These are phyloP conservation scores for Platyura marginata DNA, from an alignment of 1,140 invertebrate species.

Conservation along the genomic window DNA sequence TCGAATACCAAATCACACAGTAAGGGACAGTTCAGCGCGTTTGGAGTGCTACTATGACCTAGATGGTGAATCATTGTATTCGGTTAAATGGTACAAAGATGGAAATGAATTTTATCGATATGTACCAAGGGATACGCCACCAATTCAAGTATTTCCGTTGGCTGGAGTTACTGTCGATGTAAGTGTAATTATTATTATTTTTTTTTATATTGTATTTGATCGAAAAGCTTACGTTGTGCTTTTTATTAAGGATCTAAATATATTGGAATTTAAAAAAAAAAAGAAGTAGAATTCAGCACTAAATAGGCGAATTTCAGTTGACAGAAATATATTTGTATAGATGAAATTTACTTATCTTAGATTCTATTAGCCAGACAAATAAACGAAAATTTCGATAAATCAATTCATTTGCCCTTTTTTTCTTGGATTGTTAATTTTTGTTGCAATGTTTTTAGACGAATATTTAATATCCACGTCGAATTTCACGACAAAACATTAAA, in stretches of 20 bases:
- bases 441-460: no score
- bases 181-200: conserved; percentile 17
- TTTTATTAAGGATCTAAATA: not conserved
- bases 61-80: conserved; percentile 47
- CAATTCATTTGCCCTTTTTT: no score
- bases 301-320: no score
- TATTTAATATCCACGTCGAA: no score
- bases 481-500: no score
- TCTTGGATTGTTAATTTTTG: no score
- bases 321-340: no score
- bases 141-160: conserved; percentile 36
- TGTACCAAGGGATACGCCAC: conserved; percentile 45
- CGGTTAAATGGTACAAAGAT: conserved; percentile 66
- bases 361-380: no score
- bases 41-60: conserved; percentile 44
- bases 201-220: not conserved
- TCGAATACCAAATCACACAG: conserved; percentile 43
- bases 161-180: conserved; percentile 44
- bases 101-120: conserved; percentile 62
- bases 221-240: not conserved
- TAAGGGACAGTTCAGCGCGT: conserved; percentile 35
- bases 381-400: no score
- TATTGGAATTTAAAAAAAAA: no score
- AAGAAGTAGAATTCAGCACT: no score
- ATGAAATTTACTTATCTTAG: no score